Conservation (phyloP, 1,140 invertebrate species). For the Coelopa frigida region DNA sequence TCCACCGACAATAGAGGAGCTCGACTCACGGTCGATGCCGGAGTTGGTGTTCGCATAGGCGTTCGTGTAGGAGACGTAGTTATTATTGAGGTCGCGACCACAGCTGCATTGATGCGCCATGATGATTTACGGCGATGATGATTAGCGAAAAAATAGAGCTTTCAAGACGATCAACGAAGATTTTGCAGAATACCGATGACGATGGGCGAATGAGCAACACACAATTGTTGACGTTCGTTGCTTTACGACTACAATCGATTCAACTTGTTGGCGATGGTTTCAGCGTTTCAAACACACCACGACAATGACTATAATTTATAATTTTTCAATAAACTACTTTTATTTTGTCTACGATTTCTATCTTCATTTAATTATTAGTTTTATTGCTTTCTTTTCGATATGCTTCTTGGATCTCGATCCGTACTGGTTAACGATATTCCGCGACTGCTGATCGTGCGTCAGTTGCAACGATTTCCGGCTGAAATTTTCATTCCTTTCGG, state of each 20-base stretch:
- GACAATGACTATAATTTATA: too few species aligned
- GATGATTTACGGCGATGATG: too few species aligned
- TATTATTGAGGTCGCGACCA: slow-evolving; percentile 45
- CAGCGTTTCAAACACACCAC: too few species aligned
- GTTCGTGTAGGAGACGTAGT: slow-evolving; percentile 43
- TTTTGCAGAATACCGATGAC: too few species aligned
- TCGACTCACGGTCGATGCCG: slow-evolving; percentile 34
- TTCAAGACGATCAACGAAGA: too few species aligned
- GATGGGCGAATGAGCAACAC: too few species aligned
- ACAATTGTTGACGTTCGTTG: neutral
- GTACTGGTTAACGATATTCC: neutral
- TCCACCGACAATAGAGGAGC: slow-evolving; percentile 16
- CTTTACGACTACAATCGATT: neutral
- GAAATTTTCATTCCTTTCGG: neutral
- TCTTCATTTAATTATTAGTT: neutral
- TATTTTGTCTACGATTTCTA: neutral
- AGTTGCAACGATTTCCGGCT: neutral
- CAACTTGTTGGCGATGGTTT: too few species aligned
- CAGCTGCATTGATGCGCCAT: slow-evolving; percentile 46
- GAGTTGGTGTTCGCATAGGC: slow-evolving; percentile 38
- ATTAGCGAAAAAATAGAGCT: too few species aligned
- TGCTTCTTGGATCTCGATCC: slow-evolving; percentile 1
- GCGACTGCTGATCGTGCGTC: neutral
- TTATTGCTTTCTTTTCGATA: neutral
- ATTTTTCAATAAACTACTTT: neutral